These are phyloP conservation scores for Drosophila nasuta DNA, from an alignment of 1,140 invertebrate species.

Conservation along the genomic window DNA sequence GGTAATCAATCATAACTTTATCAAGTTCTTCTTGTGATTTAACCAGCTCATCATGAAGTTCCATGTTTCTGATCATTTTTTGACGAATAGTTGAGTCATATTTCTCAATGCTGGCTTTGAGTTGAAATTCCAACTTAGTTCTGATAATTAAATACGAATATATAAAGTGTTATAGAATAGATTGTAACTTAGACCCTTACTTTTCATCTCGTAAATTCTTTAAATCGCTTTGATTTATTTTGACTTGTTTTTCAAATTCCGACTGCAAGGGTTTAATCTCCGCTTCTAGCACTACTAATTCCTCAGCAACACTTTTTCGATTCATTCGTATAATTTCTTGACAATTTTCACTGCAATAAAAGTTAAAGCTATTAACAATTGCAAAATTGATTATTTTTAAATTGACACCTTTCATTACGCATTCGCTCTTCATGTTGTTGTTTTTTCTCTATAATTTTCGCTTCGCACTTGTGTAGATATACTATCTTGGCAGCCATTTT, in stretches of 20 bases:
- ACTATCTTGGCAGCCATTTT: neutral
- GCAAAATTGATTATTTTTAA: neutral
- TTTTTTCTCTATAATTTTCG: neutral
- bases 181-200: constrained; percentile 7
- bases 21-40: neutral
- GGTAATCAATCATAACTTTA: neutral
- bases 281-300: constrained; percentile 8
- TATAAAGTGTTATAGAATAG: too few relatives aligned
- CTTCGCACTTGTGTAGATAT: constrained; percentile 11
- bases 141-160: neutral
- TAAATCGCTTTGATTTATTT: neutral
- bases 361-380: neutral
- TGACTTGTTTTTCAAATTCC: neutral
- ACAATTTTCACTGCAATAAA: constrained; percentile 5
- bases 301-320: neutral
- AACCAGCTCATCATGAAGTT: neutral
- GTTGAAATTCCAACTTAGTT: constrained; percentile 21
- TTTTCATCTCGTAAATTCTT: constrained; percentile 5
- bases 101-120: constrained; percentile 14
- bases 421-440: constrained; percentile 5
- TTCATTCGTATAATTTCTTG: constrained; percentile 1
- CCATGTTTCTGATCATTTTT: constrained; percentile 11
- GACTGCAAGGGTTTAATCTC: neutral
- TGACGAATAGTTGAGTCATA: constrained; percentile 29
- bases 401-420: constrained; percentile 12